Percentiles rank a stretch among this genome's conserved stretches.
These are phyloP conservation scores for Genyomyrus donnyi DNA, from an alignment of 2,113 vertebrate species.

Conservation along the genomic window DNA sequence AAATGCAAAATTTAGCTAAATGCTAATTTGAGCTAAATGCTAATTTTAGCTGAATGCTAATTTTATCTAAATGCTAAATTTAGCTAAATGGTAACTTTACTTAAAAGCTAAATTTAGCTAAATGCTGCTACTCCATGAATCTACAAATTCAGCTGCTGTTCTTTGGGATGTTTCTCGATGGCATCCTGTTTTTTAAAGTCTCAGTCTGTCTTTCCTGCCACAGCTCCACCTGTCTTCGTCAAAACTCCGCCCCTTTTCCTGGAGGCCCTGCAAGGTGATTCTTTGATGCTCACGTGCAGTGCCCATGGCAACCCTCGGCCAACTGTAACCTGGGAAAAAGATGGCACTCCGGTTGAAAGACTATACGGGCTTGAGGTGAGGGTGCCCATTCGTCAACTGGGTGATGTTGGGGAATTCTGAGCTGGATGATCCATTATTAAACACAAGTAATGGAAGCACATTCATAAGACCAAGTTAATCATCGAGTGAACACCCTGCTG, in stretches of 20 bases:
- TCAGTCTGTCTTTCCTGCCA: slow-evolving; percentile 13
- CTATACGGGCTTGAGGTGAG: slow-evolving; percentile 71
- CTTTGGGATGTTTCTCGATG: not conserved
- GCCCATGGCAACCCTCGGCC: slow-evolving; percentile 83
- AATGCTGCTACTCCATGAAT: not conserved
- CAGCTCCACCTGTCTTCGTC: slow-evolving; percentile 81
- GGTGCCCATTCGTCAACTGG: not conserved
- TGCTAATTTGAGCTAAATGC: not conserved
- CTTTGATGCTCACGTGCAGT: slow-evolving; percentile 72
- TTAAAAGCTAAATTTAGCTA: not conserved
- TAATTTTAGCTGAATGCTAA: not conserved
- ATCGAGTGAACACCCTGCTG: not conserved
- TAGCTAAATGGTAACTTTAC: not conserved
- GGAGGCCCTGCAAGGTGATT: slow-evolving; percentile 71
- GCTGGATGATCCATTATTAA: not conserved
- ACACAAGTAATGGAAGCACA: not conserved
- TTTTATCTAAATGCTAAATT: not conserved
- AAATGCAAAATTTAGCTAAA: not conserved
- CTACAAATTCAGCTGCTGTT: not conserved
- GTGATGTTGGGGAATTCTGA: not conserved
- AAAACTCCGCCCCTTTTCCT: slow-evolving; percentile 74
- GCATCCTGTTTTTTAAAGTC: not conserved
- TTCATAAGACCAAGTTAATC: not conserved
- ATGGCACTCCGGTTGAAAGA: slow-evolving; percentile 59
- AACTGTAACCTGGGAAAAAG: slow-evolving; percentile 76